Base-by-base conservation (phyloP, 2,113 vertebrate species). In the Anoura caudifer region DNA sequence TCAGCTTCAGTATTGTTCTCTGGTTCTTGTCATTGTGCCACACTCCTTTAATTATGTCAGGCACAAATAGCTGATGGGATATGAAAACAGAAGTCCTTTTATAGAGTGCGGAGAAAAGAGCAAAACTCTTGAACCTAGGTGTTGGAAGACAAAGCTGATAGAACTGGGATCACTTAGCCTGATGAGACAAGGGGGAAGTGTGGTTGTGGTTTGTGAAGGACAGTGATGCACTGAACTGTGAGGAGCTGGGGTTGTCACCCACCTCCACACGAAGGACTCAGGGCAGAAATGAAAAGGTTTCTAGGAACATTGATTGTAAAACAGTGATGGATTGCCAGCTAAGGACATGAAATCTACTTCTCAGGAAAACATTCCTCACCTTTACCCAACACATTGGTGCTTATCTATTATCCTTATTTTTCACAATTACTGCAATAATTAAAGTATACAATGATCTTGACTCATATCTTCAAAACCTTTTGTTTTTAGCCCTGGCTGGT, bases 371-470 rank as follows among this genome's bases (percentile, higher is more conserved):
- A 7, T 81, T 85, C 63, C 73, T 82, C 47, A 38, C 54, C 67
- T 15, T 12, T 14, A 3, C 26, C 1, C 2, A 22, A 36, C 38
- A 12, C 22, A 13, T 36, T 7, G 12, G 4, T 52, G 24, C 22
- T 86, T 67, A 20, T 26, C 43, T 19, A 38, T 36, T 63, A 33
- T 17, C 36, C 16, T 65, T 56, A 52, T 36, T 79, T 86, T 28
- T 67, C 61, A 67, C 72, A 33, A 72, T 83, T 36, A 47, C 47
- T 73, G 70, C 38, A 36, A 45, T 65, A 85, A 52, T 63, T 93
- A 69, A 88, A 75, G 52, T 19, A 0, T 5, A 72, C 4, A 59
- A 72, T 54, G 24, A 73, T 41, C 22, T 67, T 2, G 63, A 76
- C 61, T 67, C 5, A 5, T 38, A 19, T 84, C 28, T 80, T 89